Conservation (phyloP, 2,113 vertebrate species). For the Polypterus senegalus region DNA sequence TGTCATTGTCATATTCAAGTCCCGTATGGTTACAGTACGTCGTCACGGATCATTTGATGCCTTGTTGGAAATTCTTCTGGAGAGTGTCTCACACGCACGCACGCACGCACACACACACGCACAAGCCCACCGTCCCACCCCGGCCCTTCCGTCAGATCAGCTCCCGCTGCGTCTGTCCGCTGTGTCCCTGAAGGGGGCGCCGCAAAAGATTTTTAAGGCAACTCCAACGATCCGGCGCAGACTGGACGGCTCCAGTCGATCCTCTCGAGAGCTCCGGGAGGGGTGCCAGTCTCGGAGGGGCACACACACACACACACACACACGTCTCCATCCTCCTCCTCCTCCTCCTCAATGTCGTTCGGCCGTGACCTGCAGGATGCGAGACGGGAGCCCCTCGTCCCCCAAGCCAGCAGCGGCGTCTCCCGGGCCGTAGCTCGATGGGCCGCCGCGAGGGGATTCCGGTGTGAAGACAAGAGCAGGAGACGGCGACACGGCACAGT, state of each 20-base stretch:
- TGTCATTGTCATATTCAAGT: conserved; percentile 26
- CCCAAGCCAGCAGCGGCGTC: neutral
- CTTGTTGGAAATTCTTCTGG: conserved; percentile 34
- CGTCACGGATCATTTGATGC: conserved; percentile 21
- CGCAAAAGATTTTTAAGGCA: too few relatives aligned
- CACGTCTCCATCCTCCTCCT: too few relatives aligned
- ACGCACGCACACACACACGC: conserved; percentile 47
- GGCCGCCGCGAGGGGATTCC: neutral
- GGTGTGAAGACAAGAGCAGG: neutral
- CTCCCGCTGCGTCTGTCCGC: too few relatives aligned
- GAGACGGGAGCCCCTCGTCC: conserved; percentile 15
- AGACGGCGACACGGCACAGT: too few relatives aligned
- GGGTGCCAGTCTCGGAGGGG: too few relatives aligned
- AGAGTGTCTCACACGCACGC: conserved; percentile 35
- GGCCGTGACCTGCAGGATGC: conserved; percentile 14
- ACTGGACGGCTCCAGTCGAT: too few relatives aligned
- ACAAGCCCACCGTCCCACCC: conserved; percentile 22
- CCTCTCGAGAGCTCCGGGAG: too few relatives aligned
- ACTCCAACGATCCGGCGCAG: too few relatives aligned
- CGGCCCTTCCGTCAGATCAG: too few relatives aligned
- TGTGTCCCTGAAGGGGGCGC: too few relatives aligned
- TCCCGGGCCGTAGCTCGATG: neutral
- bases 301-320: too few relatives aligned
- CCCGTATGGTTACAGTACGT: conserved; percentile 35
- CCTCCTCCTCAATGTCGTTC: too few relatives aligned